Evolutionary conservation across 2,888 invertebrate species (phyloP).

Genomic region (Stictocephala bisonia): DNA sequence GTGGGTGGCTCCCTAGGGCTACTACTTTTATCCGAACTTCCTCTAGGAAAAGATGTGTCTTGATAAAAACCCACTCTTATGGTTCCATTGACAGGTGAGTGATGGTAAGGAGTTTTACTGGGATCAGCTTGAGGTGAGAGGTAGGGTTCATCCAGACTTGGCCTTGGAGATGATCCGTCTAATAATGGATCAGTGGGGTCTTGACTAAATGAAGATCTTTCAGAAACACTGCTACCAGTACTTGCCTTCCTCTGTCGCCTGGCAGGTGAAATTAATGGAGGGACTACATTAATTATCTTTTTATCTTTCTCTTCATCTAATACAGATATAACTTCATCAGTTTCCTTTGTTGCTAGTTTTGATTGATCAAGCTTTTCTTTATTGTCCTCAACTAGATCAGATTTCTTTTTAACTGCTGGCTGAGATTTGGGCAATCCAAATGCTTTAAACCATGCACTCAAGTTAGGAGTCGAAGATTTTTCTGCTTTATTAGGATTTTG

Average conservation of each 20-base stretch:
- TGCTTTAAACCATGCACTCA: constrained; percentile 93
- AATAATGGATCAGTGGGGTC: constrained; percentile 60
- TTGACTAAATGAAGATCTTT: constrained; percentile 82
- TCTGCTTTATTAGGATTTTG: constrained; percentile 63
- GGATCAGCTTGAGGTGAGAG: constrained; percentile 71
- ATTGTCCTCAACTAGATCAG: constrained; percentile 55
- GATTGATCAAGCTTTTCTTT: constrained; percentile 25
- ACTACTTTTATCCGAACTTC: constrained; percentile 80
- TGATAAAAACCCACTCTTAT: constrained; percentile 91
- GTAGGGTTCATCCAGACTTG: constrained; percentile 67
- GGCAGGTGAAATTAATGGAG: constrained; percentile 62
- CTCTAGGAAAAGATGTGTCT: constrained; percentile 69
- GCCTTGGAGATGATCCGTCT: constrained; percentile 61
- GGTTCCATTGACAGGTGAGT: constrained; percentile 82
- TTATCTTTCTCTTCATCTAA: constrained; percentile 56
- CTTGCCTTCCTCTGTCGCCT: constrained; percentile 77
- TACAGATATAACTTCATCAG: constrained; percentile 48
- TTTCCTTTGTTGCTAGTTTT: constrained; percentile 28
- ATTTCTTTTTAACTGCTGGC: constrained; percentile 69
- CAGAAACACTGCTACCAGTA: constrained; percentile 83
- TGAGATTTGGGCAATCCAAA: constrained; percentile 86
- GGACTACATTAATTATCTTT: constrained; percentile 52
- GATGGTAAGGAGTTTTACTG: constrained; percentile 65
- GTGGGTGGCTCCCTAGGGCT: constrained; percentile 54
- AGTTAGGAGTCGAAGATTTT: constrained; percentile 80